Evolutionary conservation across 2,888 invertebrate species (phyloP).

Genomic region (Ectemnius cavifrons): DNA sequence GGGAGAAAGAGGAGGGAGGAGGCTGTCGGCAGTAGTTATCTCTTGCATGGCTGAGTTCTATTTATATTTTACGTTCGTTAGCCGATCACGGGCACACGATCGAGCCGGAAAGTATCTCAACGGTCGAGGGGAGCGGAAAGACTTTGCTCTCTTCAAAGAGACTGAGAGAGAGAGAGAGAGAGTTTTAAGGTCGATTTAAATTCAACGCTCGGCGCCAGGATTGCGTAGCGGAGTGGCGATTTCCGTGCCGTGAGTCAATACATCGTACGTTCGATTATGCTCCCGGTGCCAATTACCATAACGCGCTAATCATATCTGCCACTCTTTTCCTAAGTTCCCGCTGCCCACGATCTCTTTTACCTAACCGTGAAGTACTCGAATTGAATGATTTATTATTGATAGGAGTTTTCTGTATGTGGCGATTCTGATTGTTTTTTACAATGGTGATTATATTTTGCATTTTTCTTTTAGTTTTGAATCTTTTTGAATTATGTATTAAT

Average conservation of each 20-base stretch:
- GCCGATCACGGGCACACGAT: constrained; percentile 48
- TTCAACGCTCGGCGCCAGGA: constrained; percentile 4
- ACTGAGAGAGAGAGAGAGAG: background rate
- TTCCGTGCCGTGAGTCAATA: background rate
- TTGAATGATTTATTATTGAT: no score
- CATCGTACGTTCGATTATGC: constrained; percentile 10
- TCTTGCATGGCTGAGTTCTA: constrained; percentile 46
- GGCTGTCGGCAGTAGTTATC: constrained; percentile 50
- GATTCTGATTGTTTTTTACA: no score
- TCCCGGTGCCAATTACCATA: background rate
- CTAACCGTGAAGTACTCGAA: no score
- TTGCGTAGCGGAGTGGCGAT: background rate
- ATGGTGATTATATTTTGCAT: no score
- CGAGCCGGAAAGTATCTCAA: constrained; percentile 31
- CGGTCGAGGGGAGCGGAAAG: background rate
- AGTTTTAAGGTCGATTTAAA: constrained; percentile 19
- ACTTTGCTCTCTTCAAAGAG: background rate
- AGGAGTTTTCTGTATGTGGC: no score
- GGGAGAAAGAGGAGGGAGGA: background rate
- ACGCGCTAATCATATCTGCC: no score
- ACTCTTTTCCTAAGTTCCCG: no score
- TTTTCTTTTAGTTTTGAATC: no score
- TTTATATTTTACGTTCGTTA: constrained; percentile 58
- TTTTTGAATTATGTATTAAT: no score
- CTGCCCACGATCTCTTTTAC: no score